These are phyloP conservation scores for Seriola quinqueradiata DNA, from an alignment of 2,113 vertebrate genomes.

Conservation along the genomic window DNA sequence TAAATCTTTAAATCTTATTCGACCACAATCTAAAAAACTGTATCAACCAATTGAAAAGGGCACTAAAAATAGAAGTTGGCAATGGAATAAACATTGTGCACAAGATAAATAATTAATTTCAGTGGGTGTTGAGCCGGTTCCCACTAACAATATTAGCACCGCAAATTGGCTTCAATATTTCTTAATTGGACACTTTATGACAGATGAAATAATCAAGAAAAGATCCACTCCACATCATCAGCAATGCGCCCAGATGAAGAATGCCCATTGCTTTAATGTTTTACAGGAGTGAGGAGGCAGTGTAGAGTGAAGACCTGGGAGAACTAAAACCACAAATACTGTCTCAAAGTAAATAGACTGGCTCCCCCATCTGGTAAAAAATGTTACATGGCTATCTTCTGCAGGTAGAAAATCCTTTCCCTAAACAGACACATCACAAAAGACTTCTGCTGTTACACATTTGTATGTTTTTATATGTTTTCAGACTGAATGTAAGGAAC, in stretches of 20 bases:
- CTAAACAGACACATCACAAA: not conserved
- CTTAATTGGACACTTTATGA: not conserved
- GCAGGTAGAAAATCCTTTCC: not conserved
- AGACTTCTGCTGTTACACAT: not conserved
- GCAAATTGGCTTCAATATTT: not conserved
- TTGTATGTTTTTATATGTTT: not conserved
- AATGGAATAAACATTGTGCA: too few relatives aligned
- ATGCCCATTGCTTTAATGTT: not conserved
- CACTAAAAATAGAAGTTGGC: too few relatives aligned
- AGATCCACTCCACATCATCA: not conserved
- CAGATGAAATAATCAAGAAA: not conserved
- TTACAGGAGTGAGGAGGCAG: not conserved
- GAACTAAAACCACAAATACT: not conserved
- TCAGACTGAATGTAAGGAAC: too few relatives aligned
- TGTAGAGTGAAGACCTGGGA: not conserved
- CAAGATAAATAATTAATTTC: not conserved
- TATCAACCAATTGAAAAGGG: too few relatives aligned
- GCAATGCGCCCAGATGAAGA: not conserved
- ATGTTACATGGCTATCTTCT: not conserved
- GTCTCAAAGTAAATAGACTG: slow-evolving; percentile 18
- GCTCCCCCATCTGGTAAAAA: slow-evolving; percentile 41
- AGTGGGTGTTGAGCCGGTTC: not conserved
- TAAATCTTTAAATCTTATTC: too few relatives aligned
- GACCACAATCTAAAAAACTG: too few relatives aligned
- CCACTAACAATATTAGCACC: not conserved